These are phyloP conservation scores for Solea senegalensis DNA, from an alignment of 2,113 vertebrate genomes.

Conservation along the genomic window DNA sequence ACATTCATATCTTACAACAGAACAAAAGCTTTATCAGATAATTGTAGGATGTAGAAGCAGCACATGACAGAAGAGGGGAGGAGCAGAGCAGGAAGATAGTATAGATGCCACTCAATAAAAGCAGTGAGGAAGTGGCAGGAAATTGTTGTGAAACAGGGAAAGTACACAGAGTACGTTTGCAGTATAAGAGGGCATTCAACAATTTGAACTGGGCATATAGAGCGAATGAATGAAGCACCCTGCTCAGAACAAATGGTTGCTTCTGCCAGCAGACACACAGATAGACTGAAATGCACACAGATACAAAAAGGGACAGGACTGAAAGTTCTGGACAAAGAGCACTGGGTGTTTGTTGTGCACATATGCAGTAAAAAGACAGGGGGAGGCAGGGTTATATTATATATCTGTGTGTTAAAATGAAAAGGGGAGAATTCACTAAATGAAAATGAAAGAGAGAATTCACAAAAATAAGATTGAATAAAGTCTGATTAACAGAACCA, in stretches of 20 bases:
- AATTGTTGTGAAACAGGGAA: neutral
- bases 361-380: neutral
- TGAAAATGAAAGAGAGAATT: no score
- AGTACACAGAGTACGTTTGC: neutral
- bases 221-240: conserved; percentile 33
- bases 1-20: conserved; percentile 11
- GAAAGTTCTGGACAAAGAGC: neutral
- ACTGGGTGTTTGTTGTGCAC: neutral
- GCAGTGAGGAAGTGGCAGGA: conserved; percentile 2
- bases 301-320: neutral
- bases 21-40: conserved; percentile 27
- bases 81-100: conserved; percentile 3
- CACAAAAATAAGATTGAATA: no score
- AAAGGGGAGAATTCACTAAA: no score
- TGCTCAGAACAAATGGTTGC: conserved; percentile 41
- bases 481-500: no score
- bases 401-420: no score
- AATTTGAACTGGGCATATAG: conserved; percentile 45
- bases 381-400: no score
- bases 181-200: conserved; percentile 13
- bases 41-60: neutral
- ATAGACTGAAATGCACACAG: conserved; percentile 14
- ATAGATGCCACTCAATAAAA: conserved; percentile 5
- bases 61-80: neutral
- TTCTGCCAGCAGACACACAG: conserved; percentile 23